Evolutionary conservation across 2,113 vertebrate species (phyloP), one percentile per base, ranked within the genome.

Genomic region (Neodon shergylaensis): DNA sequence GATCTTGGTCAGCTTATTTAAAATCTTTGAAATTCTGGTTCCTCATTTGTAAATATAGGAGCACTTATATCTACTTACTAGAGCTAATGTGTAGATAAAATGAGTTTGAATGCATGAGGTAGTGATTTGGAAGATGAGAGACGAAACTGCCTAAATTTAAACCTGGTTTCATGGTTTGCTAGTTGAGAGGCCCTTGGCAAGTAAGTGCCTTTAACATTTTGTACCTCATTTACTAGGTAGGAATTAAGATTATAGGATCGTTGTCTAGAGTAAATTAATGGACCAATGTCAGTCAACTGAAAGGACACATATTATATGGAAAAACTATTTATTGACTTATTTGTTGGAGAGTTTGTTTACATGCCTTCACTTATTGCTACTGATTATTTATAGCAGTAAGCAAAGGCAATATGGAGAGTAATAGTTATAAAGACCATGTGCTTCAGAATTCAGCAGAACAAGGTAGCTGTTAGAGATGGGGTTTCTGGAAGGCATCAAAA

Each of bases 261-360:
- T 92, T 87, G 73, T 66, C 26, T 87, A 89, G 76, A 96, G 63
- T 92, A 77, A 93, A 58, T 92, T 47, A 74, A 7, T 92, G 82
- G 70, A 65, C n/a, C 22, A 52, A 14, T 73, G 14, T 90, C 6
- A 74, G 63, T 9, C n/a, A 68, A n/a, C 78, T 73, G 36, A 93
- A 90, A 84, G 58, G 42, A 6, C 39, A 22, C 11, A 26, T 78
- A 36, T 26, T 54, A 49, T 21, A n/a, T 21, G 26, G 79, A 70
- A 90, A 61, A 49, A 42, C 26, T 88, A 10, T 63, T 66, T 66
- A 49, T 68, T 65, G 3, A 66, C 28, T 85, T 31, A 66, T 17
- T 28, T 88, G 24, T 88, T 72, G 24, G 47, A 72, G 73, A 36
- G 36, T 33, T 47, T 87, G 13, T 72, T 90, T 39, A 76, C 83